phyloP scores from a whole-genome alignment of 2,113 vertebrate genomes.

The Beaufortia kweichowensis region DNA sequence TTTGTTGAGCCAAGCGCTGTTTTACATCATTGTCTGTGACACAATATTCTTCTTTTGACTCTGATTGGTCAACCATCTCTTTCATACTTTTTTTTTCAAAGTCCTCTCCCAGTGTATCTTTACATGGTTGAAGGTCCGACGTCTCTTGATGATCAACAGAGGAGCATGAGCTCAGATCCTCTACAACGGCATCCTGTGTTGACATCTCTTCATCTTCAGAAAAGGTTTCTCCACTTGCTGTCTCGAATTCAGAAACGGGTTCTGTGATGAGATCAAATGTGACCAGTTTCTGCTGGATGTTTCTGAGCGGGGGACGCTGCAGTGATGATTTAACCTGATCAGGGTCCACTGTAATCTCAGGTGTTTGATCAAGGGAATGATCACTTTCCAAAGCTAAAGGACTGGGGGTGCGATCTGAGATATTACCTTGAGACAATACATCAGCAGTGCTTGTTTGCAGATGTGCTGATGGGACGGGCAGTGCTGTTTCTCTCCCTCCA shows the following conservation, averaged over 20 bases:
- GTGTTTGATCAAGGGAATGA: conserved; percentile 15
- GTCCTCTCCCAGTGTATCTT: conserved; percentile 8
- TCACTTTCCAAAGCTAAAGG: conserved; percentile 9
- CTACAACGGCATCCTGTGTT: not conserved
- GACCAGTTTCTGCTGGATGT: not conserved
- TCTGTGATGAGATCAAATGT: not conserved
- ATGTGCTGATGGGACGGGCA: conserved; percentile 39
- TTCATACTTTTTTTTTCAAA: not conserved
- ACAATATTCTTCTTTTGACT: not conserved
- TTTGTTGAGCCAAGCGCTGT: not conserved
- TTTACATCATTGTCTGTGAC: not conserved
- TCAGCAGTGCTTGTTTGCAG: conserved; percentile 45
- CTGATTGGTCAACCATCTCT: not conserved
- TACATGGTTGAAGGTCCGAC: not conserved
- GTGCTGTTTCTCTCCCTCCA: conserved; percentile 52
- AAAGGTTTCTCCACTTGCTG: not conserved
- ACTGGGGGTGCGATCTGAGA: conserved; percentile 18
- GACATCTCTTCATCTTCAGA: conserved; percentile 17
- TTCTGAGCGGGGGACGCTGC: conserved; percentile 62
- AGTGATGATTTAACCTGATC: conserved; percentile 19
- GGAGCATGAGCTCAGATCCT: conserved; percentile 13
- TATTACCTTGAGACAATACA: not conserved
- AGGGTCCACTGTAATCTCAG: conserved; percentile 26
- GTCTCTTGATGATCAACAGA: conserved; percentile 5
- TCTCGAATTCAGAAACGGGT: not conserved